Evolutionary conservation across 2,888 invertebrate species (phyloP).

Genomic region (Polietes domitor): DNA sequence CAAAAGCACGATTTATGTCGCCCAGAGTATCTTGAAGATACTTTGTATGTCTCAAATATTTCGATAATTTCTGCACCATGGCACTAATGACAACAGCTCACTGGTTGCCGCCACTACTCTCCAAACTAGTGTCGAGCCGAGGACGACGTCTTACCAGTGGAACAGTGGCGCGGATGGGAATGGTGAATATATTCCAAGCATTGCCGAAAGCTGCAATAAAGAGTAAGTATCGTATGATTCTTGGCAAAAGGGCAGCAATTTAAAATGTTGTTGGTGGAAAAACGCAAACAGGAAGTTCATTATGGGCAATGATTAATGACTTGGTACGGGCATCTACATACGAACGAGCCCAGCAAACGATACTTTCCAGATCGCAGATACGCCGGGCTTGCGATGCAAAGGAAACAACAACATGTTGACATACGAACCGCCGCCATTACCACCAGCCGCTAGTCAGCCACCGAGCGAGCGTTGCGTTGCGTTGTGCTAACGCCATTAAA

Average conservation of each 20-base stretch:
- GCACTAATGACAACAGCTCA: constrained; percentile 58
- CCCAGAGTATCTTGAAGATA: constrained; percentile 48
- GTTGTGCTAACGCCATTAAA: constrained; percentile 70
- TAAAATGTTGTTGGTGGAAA: constrained; percentile 63
- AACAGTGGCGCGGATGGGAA: background rate
- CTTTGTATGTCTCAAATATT: constrained; percentile 59
- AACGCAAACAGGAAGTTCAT: constrained; percentile 78
- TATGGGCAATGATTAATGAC: constrained; percentile 80
- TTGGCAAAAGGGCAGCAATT: constrained; percentile 63
- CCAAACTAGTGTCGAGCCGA: background rate
- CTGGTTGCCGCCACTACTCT: constrained; percentile 23
- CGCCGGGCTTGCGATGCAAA: constrained; percentile 57
- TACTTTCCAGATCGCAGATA: constrained; percentile 40
- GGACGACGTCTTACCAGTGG: no score
- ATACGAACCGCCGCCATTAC: constrained; percentile 54
- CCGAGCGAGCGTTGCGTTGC: constrained; percentile 66
- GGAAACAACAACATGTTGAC: constrained; percentile 55
- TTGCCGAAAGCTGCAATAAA: constrained; percentile 47
- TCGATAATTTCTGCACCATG: constrained; percentile 62
- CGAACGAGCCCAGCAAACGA: constrained; percentile 7
- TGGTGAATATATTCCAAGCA: background rate
- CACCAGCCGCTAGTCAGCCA: constrained; percentile 68
- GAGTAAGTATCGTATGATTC: constrained; percentile 6
- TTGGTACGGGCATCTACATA: constrained; percentile 33
- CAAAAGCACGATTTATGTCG: constrained; percentile 58